Percentiles rank a stretch among this genome's conserved stretches.
Conservation (phyloP, 2,113 vertebrate species). For the Canis aureus region DNA sequence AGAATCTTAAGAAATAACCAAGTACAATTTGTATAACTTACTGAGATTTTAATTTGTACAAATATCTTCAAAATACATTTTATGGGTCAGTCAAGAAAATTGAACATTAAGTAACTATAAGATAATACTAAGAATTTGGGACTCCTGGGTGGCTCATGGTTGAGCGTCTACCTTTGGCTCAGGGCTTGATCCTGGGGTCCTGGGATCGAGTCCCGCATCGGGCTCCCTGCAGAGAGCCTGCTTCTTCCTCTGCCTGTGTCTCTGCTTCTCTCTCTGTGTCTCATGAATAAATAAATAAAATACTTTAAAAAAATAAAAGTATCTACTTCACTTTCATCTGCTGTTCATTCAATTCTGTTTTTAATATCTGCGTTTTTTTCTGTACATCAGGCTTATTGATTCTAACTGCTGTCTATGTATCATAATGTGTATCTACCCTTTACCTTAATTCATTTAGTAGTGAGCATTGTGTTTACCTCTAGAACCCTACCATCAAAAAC, state of each 20-base stretch:
- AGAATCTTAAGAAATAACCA: neutral
- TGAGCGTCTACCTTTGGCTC: too few species aligned
- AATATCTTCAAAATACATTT: neutral
- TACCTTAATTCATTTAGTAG: neutral
- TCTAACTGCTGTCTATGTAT: neutral
- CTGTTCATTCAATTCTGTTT: neutral
- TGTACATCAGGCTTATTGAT: neutral
- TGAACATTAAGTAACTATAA: neutral
- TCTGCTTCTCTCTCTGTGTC: too few species aligned
- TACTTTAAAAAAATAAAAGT: too few species aligned
- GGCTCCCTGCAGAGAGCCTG: too few species aligned
- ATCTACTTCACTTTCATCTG: neutral
- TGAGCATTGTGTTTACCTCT: neutral
- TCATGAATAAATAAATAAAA: too few species aligned
- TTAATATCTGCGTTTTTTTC: neutral
- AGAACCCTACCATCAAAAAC: neutral
- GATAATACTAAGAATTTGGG: neutral
- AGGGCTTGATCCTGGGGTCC: too few species aligned
- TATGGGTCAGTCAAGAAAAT: neutral
- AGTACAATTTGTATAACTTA: neutral
- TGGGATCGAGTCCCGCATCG: too few species aligned
- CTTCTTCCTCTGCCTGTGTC: too few species aligned
- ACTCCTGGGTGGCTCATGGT: too few species aligned
- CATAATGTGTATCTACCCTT: neutral
- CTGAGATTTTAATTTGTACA: neutral